Evolutionary conservation across 2,797 vertebrate genomes (phyloP).

Genomic region (Alauda arvensis): DNA sequence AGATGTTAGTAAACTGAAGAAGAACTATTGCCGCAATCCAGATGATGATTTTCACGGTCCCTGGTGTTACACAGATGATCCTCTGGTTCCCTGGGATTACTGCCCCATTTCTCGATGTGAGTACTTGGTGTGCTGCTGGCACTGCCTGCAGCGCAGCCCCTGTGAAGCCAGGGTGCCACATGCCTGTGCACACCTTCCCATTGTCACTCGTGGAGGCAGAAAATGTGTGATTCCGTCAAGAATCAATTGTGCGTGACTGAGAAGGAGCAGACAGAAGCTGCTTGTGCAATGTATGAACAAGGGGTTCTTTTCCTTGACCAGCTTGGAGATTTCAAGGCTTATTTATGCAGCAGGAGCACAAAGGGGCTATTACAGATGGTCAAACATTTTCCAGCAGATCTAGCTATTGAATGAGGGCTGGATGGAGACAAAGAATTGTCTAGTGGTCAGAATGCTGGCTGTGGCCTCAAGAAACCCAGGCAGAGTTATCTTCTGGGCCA

Average conservation of each 20-base stretch:
- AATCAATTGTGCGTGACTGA: not conserved
- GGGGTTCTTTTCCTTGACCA: conserved; percentile 24
- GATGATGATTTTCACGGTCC: conserved; percentile 95
- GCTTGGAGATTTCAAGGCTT: conserved; percentile 34
- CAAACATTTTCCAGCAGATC: conserved; percentile 44
- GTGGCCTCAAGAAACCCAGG: conserved; percentile 32
- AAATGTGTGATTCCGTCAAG: not conserved
- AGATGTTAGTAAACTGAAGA: conserved; percentile 81
- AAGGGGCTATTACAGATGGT: conserved; percentile 37
- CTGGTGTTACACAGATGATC: conserved; percentile 94
- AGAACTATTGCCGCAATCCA: conserved; percentile 93
- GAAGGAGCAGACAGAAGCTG: conserved; percentile 11
- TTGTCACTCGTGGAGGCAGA: not conserved
- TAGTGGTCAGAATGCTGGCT: conserved; percentile 19
- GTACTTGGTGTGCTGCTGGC: conserved; percentile 55
- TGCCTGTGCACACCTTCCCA: not conserved
- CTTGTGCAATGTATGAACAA: conserved; percentile 31
- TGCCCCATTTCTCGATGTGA: conserved; percentile 91
- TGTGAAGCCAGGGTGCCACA: not conserved
- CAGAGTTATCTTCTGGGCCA: conserved; percentile 10
- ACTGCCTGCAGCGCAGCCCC: not conserved
- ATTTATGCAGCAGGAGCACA: conserved; percentile 37
- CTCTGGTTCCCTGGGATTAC: conserved; percentile 93
- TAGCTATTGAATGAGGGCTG: conserved; percentile 25
- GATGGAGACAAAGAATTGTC: conserved; percentile 22